phyloP scores from a whole-genome alignment of 2,888 invertebrate species.

The Drosophila pullipes region DNA sequence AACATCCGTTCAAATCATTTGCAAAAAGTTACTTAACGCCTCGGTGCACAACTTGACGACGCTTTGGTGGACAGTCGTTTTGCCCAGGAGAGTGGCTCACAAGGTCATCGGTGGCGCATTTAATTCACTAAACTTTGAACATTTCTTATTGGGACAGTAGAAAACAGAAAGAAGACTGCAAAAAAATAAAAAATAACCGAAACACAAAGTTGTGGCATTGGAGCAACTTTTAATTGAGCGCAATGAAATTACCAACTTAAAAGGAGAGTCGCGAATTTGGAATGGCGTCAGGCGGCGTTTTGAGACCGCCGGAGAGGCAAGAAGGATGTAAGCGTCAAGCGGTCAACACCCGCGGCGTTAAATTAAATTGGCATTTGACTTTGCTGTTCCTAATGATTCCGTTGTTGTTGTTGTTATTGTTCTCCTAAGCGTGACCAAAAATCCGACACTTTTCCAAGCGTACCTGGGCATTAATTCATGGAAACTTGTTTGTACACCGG shows the following conservation, averaged over 20 bases:
- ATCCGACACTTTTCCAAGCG: slow-evolving; percentile 50
- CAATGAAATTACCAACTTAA: slow-evolving; percentile 56
- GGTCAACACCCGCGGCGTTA: slow-evolving; percentile 62
- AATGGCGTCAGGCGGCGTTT: background rate
- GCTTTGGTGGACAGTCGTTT: slow-evolving; percentile 32
- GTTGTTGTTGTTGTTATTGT: slow-evolving; percentile 6
- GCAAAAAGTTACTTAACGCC: slow-evolving; percentile 32
- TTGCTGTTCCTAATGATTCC: slow-evolving; percentile 26
- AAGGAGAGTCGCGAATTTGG: slow-evolving; percentile 12
- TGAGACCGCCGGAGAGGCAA: slow-evolving; percentile 2
- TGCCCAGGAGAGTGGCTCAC: slow-evolving; percentile 29
- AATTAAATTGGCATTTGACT: slow-evolving; percentile 72
- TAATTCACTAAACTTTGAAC: slow-evolving; percentile 73
- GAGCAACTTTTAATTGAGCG: slow-evolving; percentile 71
- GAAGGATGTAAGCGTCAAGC: slow-evolving; percentile 41
- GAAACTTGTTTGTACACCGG: slow-evolving; percentile 45
- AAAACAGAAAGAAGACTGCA: background rate
- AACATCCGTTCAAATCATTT: slow-evolving; percentile 31
- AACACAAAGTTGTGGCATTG: slow-evolving; percentile 39
- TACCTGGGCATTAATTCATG: slow-evolving; percentile 68
- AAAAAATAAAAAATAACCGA: background rate
- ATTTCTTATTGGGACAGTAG: slow-evolving; percentile 59
- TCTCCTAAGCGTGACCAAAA: slow-evolving; percentile 31
- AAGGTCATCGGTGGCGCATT: slow-evolving; percentile 62
- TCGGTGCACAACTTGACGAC: slow-evolving; percentile 29